Evolutionary conservation across 2,797 vertebrate genomes (phyloP), one percentile per base, ranked within the genome.

Genomic region (Tapera naevia): DNA sequence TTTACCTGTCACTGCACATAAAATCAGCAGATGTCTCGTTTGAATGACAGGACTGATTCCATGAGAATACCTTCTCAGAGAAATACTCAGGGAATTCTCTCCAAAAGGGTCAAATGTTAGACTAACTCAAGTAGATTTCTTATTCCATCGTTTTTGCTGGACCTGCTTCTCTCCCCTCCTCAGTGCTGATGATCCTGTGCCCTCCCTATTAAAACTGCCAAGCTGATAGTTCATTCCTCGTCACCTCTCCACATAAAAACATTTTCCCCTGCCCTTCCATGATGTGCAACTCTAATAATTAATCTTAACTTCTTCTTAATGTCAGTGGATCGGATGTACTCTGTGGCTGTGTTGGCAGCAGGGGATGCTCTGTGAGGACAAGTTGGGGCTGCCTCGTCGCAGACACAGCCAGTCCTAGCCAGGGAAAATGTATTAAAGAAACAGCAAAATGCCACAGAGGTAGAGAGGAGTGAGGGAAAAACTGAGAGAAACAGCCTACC

Each of bases 41-140:
- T n/a, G 41, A 75, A 74, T 7, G 32, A 13, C 0, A 2, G 10
- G 3, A 71, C 15, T 1, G 4, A 27, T 14, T 13, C 28, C 5
- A 24, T 17, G 32, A 30, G 54, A 74, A 33, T 5, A 54, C 35
- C 70, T 75, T 37, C 51, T 76, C 30, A 56, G n/a, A 71, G 50
- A 79, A 62, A 27, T 13, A 24, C 23, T 22, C 0, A 0, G 28
- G 14, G 25, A 61, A 22, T 73, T 17, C 32, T 65, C 33, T 22
- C 30, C 41, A 37, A 2, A 0, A 22, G 18, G 25, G 21, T 46
- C 45, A 67, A 73, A 39, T 13, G 37, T n/a, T 43, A 50, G 11
- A 75, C 41, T 13, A 72, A 46, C 45, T 75, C 57, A 53, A 67
- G 46, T 33, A 90, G 22, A 72, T 54, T 58, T 81, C 57, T 67